Base-by-base conservation (phyloP, 1,140 invertebrate genomes). In the Penaeus chinensis region DNA sequence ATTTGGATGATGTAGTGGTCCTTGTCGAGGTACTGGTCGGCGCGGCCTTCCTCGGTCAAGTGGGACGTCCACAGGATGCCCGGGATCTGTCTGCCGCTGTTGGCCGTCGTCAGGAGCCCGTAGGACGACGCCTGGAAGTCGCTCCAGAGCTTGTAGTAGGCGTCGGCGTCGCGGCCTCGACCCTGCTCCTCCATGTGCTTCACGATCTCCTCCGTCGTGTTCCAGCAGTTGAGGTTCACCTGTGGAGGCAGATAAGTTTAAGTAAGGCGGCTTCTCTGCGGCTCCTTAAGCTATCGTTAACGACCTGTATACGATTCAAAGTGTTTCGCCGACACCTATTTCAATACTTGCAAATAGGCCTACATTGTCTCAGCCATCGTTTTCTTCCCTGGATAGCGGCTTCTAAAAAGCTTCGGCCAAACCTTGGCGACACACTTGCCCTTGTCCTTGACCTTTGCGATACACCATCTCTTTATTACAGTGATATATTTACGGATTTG, bases 261-360 rank as follows among this genome's bases (percentile, higher is more conserved):
- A 37, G 16, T 10, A 32, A 69, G 60, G 32, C n/a, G 8, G n/a
- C 69, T 8, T 71, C 11, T 71, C 0, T 96, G 96, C 5, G 96
- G 96, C 90, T 97, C 96, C 19, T 96, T 96, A 90, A 96, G 37
- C 4, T 42, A 8, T 8, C 37, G 0, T 5, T 8, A 8, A 94
- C 96, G 1, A 92, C 91, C 20, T 92, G 90, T 96, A 2, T 96
- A 97, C 0, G 96, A 96, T 90, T 96, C 94, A 4, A 94, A 80
- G 37, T n/a, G 22, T n/a, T 24, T 11, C 19, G 11, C 16, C 10
- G 24, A 19, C 71, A 74, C 69, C 16, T 71, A 13, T 3, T 74
- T 8, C 4, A 74, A 94, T 18, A 60, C 4, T 71, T 87, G 0
- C 37, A 42, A 65, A 24, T 27, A n/a, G 63, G 16, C 5, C 16